Conservation (phyloP, 2,888 invertebrate genomes). For the Ectropis crepuscularia region DNA sequence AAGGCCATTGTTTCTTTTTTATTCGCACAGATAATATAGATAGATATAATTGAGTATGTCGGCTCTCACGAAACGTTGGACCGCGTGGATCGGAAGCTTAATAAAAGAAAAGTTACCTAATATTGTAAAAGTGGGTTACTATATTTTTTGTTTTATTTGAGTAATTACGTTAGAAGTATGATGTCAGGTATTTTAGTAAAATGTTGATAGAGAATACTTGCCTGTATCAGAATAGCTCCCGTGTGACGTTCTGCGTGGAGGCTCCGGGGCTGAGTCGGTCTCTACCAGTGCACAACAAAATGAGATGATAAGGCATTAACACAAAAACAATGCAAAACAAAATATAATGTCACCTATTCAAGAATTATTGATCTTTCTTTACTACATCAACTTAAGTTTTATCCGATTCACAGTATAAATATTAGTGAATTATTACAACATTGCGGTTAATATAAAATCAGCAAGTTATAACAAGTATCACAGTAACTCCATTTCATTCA, state of each 20-base stretch:
- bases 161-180: slow-evolving; percentile 15
- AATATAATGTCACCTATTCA: slow-evolving; percentile 41
- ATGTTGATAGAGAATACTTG: slow-evolving; percentile 61
- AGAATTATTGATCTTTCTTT: slow-evolving; percentile 44
- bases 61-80: slow-evolving; percentile 54
- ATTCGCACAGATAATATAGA: slow-evolving; percentile 64
- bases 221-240: slow-evolving; percentile 85
- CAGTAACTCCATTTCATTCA: slow-evolving; percentile 27
- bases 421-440: slow-evolving; percentile 5
- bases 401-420: background rate
- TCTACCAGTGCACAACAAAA: slow-evolving; percentile 82
- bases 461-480: slow-evolving; percentile 18
- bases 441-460: slow-evolving; percentile 23
- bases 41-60: slow-evolving; percentile 55
- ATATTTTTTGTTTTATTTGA: slow-evolving; percentile 24
- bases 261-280: slow-evolving; percentile 86
- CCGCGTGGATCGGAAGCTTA: slow-evolving; percentile 52
- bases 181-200: slow-evolving; percentile 9
- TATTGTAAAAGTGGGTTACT: slow-evolving; percentile 47
- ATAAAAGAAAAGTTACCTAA: slow-evolving; percentile 55
- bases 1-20: slow-evolving; percentile 79
- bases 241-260: slow-evolving; percentile 85
- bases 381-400: background rate
- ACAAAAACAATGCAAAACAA: slow-evolving; percentile 51
- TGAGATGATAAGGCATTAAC: slow-evolving; percentile 61